Evolutionary conservation across 2,888 invertebrate genomes (phyloP), one percentile per base, ranked within the genome.

Genomic region (Coenonympha glycerion): DNA sequence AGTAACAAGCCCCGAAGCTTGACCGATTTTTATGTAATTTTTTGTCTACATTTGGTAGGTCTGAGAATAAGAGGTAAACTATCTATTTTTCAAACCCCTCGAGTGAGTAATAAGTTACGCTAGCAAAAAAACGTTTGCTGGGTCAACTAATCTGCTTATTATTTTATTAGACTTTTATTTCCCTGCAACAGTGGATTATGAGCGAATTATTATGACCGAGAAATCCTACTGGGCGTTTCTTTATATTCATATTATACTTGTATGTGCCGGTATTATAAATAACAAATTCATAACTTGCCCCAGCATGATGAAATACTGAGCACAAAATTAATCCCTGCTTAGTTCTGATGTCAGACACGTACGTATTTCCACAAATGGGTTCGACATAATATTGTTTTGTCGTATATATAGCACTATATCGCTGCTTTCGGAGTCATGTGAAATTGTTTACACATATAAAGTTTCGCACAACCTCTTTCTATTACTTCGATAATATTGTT

Each of bases 261-360:
- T 39, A 9, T 9, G 15, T 24, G 39, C 44, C 6, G 15, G 3
- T 31, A 42, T 13, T 51, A 51, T 45, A 37, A 37, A 37, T 22
- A 24, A 39, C 16, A 37, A 11, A 11, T 21, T 21, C 31, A 13
- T 28, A 28, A 31, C 15, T 33, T 16, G 8, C 15, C 6, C 16
- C 8, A 31, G 22, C 18, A 28, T 45, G 44, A 52, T 48, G 48
- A 52, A 45, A 48, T 45, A 52, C 48, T 48, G 47, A 48, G 39
- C 47, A 42, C 42, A 49, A 46, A 37, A 49, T 53, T 49, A 37
- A 49, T 53, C 28, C 42, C 30, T n/a, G 33, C 46, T 31, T 37
- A 24, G 50, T 50, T 44, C n/a, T 8, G 21, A 50, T 53, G 46
- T 39, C 39, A 40, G 50, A 26, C 53, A 53, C 53, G 50, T 53